Base-by-base conservation (phyloP, 2,888 invertebrate species). In the Papilio protenor region DNA sequence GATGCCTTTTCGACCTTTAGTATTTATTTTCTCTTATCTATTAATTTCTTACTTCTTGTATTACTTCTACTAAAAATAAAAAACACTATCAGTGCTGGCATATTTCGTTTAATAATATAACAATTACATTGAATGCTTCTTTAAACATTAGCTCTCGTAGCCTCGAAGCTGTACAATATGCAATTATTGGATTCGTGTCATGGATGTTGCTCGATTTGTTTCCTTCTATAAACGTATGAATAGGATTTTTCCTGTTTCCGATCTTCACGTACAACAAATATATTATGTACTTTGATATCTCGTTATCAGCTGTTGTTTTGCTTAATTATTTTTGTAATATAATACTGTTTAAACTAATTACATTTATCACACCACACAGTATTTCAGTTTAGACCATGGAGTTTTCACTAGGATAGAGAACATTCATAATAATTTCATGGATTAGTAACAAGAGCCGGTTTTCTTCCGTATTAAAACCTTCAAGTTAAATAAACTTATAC, bases 351-450 rank as follows among this genome's bases (percentile, higher is more conserved):
- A 4, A 40, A 33, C 27, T 27, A 27, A 27, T 27, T 27, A 27
- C 27, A 27, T 27, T 2, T 3, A 27, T 27, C 27, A 27, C 27
- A 27, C 2, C 27, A 27, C 27, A 27, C 1, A 27, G n/a, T n/a
- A n/a, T n/a, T n/a, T 3, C 1, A 27, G 27, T 27, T 27, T 27
- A 27, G 3, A 27, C 5, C 33, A 33, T 5, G 33, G 5, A 33
- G 33, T 33, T 33, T 40, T 40, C 40, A 8, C 90, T 33, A 4
- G 33, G 33, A 33, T 33, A 33, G 5, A 33, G 5, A 33, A 33
- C 33, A 3, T 33, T 33, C 3, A 33, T 33, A 33, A 33, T 4
- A 2, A 33, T 33, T 33, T 33, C 33, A 33, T 33, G 33, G 5
- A 33, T 33, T 33, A 5, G 4, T 33, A 33, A 5, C 33, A 2